These are phyloP conservation scores for Lethrus apterus DNA, from an alignment of 1,140 invertebrate genomes.

Conservation along the genomic window DNA sequence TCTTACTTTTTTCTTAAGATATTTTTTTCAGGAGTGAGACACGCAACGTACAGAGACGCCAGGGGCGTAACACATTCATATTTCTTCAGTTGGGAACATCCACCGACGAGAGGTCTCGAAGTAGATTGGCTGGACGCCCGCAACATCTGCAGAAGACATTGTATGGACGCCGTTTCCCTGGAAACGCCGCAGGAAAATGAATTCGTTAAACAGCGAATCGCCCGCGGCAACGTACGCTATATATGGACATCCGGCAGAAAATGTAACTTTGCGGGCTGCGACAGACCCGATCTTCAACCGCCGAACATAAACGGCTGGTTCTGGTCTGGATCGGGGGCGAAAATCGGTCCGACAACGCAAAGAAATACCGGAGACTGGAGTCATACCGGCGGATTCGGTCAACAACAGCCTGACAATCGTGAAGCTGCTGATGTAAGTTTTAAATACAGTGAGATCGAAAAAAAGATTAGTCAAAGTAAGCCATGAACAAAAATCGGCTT, in stretches of 20 bases:
- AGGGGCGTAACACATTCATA: conserved; percentile 80
- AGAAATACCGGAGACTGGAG: conserved; percentile 85
- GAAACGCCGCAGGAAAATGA: conserved; percentile 88
- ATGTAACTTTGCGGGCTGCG: conserved; percentile 87
- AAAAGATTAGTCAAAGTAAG: no score
- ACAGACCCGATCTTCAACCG: conserved; percentile 77
- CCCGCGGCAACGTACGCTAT: conserved; percentile 62
- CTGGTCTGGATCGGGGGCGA: conserved; percentile 85
- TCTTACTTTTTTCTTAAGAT: conserved; percentile 1
- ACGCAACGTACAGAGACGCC: conserved; percentile 77
- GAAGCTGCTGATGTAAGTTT: conserved; percentile 71
- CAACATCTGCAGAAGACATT: conserved; percentile 86
- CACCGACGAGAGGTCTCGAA: conserved; percentile 73
- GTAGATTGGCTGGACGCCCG: conserved; percentile 86
- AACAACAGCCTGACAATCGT: conserved; percentile 81
- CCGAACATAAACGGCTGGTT: conserved; percentile 88
- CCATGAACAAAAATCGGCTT: no score
- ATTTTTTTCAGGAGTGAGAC: conserved; percentile 62
- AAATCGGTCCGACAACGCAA: conserved; percentile 80
- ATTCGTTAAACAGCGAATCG: conserved; percentile 79
- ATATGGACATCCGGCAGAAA: conserved; percentile 89
- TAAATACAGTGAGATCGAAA: no score
- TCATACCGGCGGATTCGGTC: conserved; percentile 73
- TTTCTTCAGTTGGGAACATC: conserved; percentile 91
- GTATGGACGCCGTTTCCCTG: conserved; percentile 86